Evolutionary conservation across 2,113 vertebrate genomes (phyloP).

Genomic region (Lampris megalopsis): DNA sequence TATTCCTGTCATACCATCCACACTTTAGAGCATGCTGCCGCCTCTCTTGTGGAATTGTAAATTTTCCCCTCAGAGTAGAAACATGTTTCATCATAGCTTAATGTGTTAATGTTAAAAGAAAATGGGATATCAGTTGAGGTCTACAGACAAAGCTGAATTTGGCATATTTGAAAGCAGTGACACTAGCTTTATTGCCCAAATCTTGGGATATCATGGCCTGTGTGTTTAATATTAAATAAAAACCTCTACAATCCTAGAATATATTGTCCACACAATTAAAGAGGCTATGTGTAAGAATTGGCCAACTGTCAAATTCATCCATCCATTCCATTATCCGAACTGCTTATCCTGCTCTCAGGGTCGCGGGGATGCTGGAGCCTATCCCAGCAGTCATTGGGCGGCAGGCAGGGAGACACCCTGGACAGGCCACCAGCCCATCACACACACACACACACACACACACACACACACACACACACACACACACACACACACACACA

Average conservation of each 20-base stretch:
- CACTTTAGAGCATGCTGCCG: background rate
- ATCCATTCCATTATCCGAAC: too few species aligned
- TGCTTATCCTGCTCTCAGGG: too few species aligned
- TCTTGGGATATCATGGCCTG: background rate
- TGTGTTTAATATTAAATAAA: background rate
- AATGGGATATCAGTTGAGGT: slow-evolving; percentile 7
- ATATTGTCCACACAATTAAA: background rate
- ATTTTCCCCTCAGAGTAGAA: slow-evolving; percentile 51
- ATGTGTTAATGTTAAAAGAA: slow-evolving; percentile 46
- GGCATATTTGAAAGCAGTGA: slow-evolving; percentile 34
- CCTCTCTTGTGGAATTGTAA: slow-evolving; percentile 64
- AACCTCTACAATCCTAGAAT: background rate
- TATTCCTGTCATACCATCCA: too few species aligned
- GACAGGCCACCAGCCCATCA: too few species aligned
- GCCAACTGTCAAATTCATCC: too few species aligned
- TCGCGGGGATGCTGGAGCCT: too few species aligned
- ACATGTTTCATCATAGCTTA: slow-evolving; percentile 59
- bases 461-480: too few species aligned
- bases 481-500: too few species aligned
- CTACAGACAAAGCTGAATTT: slow-evolving; percentile 3
- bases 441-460: too few species aligned
- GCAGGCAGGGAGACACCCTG: too few species aligned
- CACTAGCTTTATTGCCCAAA: slow-evolving; percentile 25
- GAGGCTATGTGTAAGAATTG: background rate
- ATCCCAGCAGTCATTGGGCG: too few species aligned